Evolutionary conservation across 1,140 invertebrate genomes (phyloP).

Genomic region (Colletes latitarsis): DNA sequence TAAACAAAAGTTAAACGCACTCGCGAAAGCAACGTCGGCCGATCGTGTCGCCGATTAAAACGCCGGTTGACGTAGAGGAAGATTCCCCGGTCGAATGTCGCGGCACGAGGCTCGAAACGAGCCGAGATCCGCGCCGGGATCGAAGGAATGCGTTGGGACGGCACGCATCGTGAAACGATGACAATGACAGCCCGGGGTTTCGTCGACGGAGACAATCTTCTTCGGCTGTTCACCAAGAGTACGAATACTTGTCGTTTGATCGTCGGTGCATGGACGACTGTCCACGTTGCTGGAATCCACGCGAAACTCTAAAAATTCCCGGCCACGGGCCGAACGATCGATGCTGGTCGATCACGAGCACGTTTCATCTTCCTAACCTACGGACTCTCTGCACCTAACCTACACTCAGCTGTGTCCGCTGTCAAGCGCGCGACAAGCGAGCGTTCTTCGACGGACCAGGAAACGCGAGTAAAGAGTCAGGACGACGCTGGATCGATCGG

Average conservation of each 20-base stretch:
- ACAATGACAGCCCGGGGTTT: background rate
- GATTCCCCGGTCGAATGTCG: slow-evolving; percentile 22
- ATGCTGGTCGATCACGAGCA: background rate
- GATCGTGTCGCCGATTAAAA: slow-evolving; percentile 12
- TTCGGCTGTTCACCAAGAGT: too few species aligned
- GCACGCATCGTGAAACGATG: background rate
- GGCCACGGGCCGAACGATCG: background rate
- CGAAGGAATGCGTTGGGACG: background rate
- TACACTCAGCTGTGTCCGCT: background rate
- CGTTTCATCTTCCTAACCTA: slow-evolving; percentile 2
- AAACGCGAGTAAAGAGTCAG: background rate
- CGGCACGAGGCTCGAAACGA: background rate
- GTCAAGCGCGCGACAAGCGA: slow-evolving; percentile 15
- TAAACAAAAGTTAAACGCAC: slow-evolving; percentile 46
- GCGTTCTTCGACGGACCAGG: background rate
- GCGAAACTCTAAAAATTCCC: background rate
- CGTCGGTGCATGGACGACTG: too few species aligned
- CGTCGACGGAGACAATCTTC: background rate
- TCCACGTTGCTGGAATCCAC: too few species aligned
- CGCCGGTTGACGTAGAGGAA: slow-evolving; percentile 33
- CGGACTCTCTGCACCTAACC: slow-evolving; percentile 11
- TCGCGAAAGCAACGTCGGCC: slow-evolving; percentile 21
- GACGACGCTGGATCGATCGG: background rate
- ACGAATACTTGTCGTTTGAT: too few species aligned
- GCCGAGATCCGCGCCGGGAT: slow-evolving; percentile 4